Conservation (phyloP, 2,113 vertebrate genomes). For the Xiphias gladius region DNA sequence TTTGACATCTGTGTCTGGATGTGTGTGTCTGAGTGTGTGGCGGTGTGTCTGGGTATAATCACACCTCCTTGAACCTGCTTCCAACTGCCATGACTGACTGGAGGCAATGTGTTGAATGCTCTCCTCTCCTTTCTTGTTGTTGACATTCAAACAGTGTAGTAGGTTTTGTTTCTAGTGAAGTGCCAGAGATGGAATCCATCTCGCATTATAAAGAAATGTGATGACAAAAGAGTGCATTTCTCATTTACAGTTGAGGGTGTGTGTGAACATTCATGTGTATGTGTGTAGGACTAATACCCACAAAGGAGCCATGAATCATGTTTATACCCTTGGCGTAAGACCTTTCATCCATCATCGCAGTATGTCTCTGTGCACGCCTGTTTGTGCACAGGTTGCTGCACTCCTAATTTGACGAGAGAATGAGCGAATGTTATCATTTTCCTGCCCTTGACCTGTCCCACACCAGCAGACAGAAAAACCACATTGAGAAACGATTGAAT, state of each 20-base stretch:
- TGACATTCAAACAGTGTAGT: constrained; percentile 73
- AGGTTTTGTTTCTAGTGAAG: constrained; percentile 65
- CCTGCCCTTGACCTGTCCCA: constrained; percentile 77
- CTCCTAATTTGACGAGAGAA: constrained; percentile 72
- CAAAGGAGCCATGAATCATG: constrained; percentile 74
- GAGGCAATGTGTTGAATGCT: constrained; percentile 72
- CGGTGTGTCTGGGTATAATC: constrained; percentile 45
- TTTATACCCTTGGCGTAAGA: constrained; percentile 67
- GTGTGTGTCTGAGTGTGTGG: constrained; percentile 33
- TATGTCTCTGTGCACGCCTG: constrained; percentile 29
- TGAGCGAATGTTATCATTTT: constrained; percentile 82
- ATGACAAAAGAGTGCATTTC: constrained; percentile 65
- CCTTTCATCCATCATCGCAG: constrained; percentile 72
- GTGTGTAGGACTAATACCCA: constrained; percentile 52
- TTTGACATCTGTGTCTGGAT: constrained; percentile 42
- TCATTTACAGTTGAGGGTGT: constrained; percentile 27
- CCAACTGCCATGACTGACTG: constrained; percentile 77
- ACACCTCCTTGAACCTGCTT: constrained; percentile 72
- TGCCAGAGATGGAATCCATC: constrained; percentile 75
- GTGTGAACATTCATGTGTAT: constrained; percentile 1
- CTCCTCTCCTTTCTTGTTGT: constrained; percentile 63
- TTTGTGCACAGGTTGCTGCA: constrained; percentile 30
- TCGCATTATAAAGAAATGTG: constrained; percentile 60
- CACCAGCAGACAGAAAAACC: constrained; percentile 52
- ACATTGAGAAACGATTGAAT: constrained; percentile 71